Conservation (phyloP, 2,888 invertebrate species). For the Tetranychus piercei region DNA sequence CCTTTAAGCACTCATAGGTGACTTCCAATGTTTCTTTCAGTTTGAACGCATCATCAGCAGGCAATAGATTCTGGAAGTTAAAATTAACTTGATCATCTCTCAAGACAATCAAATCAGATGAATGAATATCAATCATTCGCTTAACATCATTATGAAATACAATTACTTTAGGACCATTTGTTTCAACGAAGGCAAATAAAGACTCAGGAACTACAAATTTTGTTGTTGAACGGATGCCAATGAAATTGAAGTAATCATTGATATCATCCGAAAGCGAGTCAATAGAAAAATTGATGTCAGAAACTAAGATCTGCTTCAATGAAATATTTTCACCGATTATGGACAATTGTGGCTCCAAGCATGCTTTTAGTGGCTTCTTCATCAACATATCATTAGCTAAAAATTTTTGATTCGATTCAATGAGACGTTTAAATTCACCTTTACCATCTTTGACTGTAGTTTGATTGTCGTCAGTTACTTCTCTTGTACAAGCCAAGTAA, state of each 20-base stretch:
- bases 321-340: not conserved
- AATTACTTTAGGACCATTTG: not conserved
- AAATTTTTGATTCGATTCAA: not conserved
- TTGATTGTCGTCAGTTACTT: not conserved
- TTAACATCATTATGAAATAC: not conserved
- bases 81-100: not conserved
- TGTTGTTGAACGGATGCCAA: not conserved
- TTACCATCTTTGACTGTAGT: not conserved
- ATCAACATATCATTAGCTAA: not conserved
- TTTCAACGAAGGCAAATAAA: not conserved
- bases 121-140: not conserved
- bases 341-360: not conserved
- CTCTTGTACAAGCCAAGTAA: not conserved
- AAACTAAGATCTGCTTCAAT: not conserved
- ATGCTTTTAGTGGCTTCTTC: not conserved
- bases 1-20: slow-evolving; percentile 4
- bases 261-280: not conserved
- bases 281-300: not conserved
- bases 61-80: not conserved
- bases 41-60: not conserved
- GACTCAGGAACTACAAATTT: not conserved
- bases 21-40: not conserved
- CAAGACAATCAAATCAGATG: not conserved
- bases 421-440: not conserved
- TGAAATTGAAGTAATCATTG: not conserved